Evolutionary conservation across 2,888 invertebrate genomes (phyloP).

Genomic region (Nomada flava): DNA sequence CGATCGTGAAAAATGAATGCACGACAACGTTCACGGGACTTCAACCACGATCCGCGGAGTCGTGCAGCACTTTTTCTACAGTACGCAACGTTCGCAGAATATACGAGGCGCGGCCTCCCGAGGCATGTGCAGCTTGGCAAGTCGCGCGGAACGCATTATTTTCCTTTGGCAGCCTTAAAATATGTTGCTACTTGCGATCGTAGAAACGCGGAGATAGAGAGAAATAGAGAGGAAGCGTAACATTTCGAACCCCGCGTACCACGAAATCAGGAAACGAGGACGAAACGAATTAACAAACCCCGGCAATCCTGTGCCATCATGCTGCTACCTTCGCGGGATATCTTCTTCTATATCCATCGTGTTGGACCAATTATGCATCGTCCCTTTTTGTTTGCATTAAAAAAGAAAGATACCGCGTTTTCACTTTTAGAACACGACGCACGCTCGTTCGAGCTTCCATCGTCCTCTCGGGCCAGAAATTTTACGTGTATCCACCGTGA

Average conservation of each 20-base stretch:
- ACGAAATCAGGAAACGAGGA: neutral
- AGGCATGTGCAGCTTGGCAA: conserved; percentile 57
- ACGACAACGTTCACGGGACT: conserved; percentile 1
- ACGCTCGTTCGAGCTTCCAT: neutral
- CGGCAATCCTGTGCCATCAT: conserved; percentile 19
- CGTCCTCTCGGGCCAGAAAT: neutral
- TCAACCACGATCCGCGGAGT: neutral
- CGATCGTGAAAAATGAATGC: neutral
- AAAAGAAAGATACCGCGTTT: neutral
- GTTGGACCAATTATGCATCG: neutral
- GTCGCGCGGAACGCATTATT: conserved; percentile 65
- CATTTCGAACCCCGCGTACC: conserved; percentile 41
- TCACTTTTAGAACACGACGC: conserved; percentile 5
- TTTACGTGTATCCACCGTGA: neutral
- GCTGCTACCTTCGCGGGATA: neutral
- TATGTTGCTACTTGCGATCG: conserved; percentile 49
- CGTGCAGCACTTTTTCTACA: conserved; percentile 6
- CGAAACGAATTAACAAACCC: conserved; percentile 41
- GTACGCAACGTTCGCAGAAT: conserved; percentile 39
- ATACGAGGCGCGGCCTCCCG: conserved; percentile 41
- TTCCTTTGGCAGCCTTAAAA: conserved; percentile 62
- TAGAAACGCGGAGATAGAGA: neutral
- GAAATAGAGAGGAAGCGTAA: conserved; percentile 40
- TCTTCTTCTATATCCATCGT: neutral
- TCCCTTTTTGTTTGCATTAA: too few relatives aligned